Evolutionary conservation across 2,888 invertebrate species (phyloP).

Genomic region (Piscicola geometra): DNA sequence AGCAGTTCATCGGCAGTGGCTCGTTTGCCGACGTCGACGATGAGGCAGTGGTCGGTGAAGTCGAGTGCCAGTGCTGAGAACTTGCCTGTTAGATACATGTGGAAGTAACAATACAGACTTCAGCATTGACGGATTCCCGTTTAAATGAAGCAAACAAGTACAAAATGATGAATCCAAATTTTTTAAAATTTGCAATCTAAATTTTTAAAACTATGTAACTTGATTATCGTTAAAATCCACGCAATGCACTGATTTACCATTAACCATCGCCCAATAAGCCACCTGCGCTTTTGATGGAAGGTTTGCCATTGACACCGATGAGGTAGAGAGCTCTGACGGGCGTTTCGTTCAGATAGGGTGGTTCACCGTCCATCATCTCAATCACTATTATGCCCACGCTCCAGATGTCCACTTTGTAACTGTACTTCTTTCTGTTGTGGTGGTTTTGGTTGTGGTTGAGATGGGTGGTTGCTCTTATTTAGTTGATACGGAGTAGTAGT

Average conservation of each 20-base stretch:
- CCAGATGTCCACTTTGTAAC: constrained; percentile 95
- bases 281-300: constrained; percentile 86
- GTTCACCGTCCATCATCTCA: constrained; percentile 99
- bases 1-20: constrained; percentile 60
- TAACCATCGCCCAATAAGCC: too few species aligned
- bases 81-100: constrained; percentile 57
- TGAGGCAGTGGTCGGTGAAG: constrained; percentile 54
- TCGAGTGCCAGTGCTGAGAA: constrained; percentile 62
- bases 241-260: too few species aligned
- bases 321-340: constrained; percentile 68
- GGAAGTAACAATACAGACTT: too few species aligned
- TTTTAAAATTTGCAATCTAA: background rate
- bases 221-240: background rate
- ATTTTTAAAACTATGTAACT: too few species aligned
- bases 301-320: constrained; percentile 63
- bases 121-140: too few species aligned
- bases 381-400: constrained; percentile 99
- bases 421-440: constrained; percentile 79
- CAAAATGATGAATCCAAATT: too few species aligned
- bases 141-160: too few species aligned
- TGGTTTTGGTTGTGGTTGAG: too few species aligned
- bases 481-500: too few species aligned
- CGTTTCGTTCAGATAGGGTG: constrained; percentile 97
- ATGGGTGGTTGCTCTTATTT: too few species aligned
- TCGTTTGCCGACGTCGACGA: constrained; percentile 61